Conservation (phyloP, 2,797 vertebrate species). For the Callimico goeldii region DNA sequence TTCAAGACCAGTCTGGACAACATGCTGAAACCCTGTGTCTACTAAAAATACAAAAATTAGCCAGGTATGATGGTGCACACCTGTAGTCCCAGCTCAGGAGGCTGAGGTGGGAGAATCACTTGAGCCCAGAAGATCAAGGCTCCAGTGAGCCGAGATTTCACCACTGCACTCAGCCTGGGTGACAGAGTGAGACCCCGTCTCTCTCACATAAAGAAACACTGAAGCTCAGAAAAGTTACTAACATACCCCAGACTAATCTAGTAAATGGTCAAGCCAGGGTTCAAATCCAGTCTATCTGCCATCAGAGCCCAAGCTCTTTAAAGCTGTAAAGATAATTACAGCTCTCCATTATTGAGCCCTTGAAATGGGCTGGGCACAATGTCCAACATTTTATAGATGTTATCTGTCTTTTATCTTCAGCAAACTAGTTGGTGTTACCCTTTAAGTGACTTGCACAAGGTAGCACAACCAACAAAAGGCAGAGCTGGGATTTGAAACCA, state of each 20-base stretch:
- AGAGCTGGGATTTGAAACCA: background rate
- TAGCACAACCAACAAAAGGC: background rate
- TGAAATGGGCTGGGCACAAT: background rate
- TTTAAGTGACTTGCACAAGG: conserved; percentile 20
- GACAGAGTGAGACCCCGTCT: background rate
- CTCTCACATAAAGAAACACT: background rate
- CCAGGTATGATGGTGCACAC: background rate
- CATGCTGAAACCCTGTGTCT: background rate
- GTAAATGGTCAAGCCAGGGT: background rate
- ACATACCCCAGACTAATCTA: background rate
- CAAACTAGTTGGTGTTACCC: background rate
- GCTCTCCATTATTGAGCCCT: background rate
- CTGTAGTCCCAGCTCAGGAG: background rate
- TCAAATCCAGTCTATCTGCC: background rate
- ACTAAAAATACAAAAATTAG: background rate
- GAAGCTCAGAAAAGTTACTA: background rate
- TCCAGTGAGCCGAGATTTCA: background rate
- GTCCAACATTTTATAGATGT: background rate
- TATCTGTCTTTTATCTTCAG: background rate
- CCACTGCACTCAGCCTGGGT: background rate
- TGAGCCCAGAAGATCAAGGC: background rate
- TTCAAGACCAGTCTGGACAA: background rate
- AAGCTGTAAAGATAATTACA: background rate
- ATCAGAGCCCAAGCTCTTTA: background rate
- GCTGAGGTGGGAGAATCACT: background rate